A percentile compares a stretch with the other conserved stretches of the same genome.
These are phyloP conservation scores for Zhuqinia jingwanae DNA, from an alignment of 2,888 invertebrate species.

Conservation along the genomic window DNA sequence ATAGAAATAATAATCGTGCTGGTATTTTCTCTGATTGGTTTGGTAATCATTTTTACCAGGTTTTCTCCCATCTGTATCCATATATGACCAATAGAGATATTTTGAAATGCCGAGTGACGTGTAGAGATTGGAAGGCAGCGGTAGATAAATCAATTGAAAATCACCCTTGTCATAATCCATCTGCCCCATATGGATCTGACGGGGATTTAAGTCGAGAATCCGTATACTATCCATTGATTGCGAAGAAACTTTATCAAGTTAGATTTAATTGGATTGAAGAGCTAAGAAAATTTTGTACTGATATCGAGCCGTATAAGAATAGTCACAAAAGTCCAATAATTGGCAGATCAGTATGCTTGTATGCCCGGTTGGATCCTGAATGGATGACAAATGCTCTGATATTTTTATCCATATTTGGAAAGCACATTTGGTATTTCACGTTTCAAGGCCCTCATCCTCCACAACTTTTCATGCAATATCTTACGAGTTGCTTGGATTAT, in stretches of 20 bases:
- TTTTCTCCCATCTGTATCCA: constrained; percentile 13
- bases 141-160: constrained; percentile 41
- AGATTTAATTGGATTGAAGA: constrained; percentile 12
- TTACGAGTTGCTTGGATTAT: constrained; percentile 15
- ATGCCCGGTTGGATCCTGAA: background rate
- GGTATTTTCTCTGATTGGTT: no score
- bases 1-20: no score
- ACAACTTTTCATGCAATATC: background rate
- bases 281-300: background rate
- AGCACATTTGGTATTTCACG: constrained; percentile 53
- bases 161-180: constrained; percentile 44
- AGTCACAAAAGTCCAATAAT: constrained; percentile 46
- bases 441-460: constrained; percentile 26
- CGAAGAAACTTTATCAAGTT: constrained; percentile 39
- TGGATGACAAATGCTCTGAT: constrained; percentile 45
- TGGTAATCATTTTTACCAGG: background rate
- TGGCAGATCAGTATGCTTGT: constrained; percentile 46
- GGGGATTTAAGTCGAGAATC: constrained; percentile 36
- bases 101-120: constrained; percentile 22
- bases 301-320: no score
- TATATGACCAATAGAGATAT: constrained; percentile 38
- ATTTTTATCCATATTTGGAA: constrained; percentile 35
- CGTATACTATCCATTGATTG: constrained; percentile 43
- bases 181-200: background rate
- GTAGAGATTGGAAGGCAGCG: background rate